phyloP scores from a whole-genome alignment of 2,888 invertebrate genomes.

The Dendrolimus pini region DNA sequence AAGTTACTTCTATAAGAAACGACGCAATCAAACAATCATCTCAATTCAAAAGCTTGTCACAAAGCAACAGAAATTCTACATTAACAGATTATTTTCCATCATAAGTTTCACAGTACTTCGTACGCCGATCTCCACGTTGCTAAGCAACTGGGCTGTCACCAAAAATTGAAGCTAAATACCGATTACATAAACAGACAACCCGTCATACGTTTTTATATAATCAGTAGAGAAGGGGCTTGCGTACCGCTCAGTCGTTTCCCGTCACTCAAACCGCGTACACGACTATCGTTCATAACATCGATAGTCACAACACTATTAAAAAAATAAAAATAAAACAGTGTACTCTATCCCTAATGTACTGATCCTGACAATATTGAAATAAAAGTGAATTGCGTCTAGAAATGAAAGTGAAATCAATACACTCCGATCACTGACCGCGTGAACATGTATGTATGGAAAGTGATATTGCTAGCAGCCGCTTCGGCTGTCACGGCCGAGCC shows the following conservation, averaged over 20 bases:
- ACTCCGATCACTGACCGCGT: constrained; percentile 57
- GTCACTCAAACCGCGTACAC: constrained; percentile 22
- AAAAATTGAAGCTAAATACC: constrained; percentile 6
- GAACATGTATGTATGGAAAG: constrained; percentile 74
- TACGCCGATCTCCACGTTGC: neutral
- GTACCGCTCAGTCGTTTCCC: constrained; percentile 10
- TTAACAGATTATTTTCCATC: neutral
- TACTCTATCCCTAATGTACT: no score
- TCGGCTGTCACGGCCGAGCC: constrained; percentile 54
- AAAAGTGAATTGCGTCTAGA: constrained; percentile 18
- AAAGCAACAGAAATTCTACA: neutral
- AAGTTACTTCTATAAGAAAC: no score
- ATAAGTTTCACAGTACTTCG: neutral
- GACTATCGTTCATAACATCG: constrained; percentile 3
- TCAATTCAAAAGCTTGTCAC: no score
- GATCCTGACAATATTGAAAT: constrained; percentile 13
- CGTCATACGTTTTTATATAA: constrained; percentile 45
- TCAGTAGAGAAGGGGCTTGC: constrained; percentile 3
- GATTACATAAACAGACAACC: constrained; percentile 33
- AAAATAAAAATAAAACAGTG: constrained; percentile 12
- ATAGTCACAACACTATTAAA: constrained; percentile 5
- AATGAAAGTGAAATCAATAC: constrained; percentile 67
- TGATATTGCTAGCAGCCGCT: constrained; percentile 54
- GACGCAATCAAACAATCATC: no score
- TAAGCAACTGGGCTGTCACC: neutral